Evolutionary conservation across 2,888 invertebrate species (phyloP).

Genomic region (Andrena haemorrhoa): DNA sequence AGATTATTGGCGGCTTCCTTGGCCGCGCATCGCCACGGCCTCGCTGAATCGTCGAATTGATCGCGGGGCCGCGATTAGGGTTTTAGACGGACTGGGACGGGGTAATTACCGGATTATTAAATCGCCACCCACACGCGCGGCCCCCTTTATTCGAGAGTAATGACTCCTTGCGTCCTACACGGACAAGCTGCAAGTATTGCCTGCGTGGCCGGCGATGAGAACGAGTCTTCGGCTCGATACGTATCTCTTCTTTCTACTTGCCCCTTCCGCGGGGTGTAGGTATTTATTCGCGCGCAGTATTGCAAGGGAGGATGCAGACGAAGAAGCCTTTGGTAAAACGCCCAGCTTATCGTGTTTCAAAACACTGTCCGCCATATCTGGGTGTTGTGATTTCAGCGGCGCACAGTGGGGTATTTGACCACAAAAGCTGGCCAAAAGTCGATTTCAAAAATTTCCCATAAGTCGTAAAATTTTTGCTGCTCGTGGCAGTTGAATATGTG

Average conservation of each 20-base stretch:
- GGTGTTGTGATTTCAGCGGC: too few species aligned
- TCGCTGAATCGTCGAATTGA: conserved; percentile 51
- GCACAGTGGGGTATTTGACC: too few species aligned
- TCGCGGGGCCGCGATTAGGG: conserved; percentile 56
- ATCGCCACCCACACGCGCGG: conserved; percentile 60
- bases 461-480: too few species aligned
- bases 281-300: neutral
- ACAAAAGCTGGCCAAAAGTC: too few species aligned
- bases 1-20: conserved; percentile 61
- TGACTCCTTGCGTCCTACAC: conserved; percentile 60
- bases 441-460: too few species aligned
- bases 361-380: too few species aligned
- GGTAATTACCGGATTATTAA: conserved; percentile 72
- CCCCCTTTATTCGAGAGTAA: conserved; percentile 42
- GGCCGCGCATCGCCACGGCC: conserved; percentile 9
- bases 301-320: neutral
- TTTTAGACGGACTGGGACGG: conserved; percentile 53
- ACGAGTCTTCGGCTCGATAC: conserved; percentile 35
- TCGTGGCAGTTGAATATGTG: too few species aligned
- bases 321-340: neutral
- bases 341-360: neutral
- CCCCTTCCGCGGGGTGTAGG: neutral
- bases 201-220: neutral
- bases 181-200: neutral
- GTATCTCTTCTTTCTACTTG: conserved; percentile 8